Evolutionary conservation across 2,113 vertebrate genomes (phyloP).

Genomic region (Reinhardtius hippoglossoides): DNA sequence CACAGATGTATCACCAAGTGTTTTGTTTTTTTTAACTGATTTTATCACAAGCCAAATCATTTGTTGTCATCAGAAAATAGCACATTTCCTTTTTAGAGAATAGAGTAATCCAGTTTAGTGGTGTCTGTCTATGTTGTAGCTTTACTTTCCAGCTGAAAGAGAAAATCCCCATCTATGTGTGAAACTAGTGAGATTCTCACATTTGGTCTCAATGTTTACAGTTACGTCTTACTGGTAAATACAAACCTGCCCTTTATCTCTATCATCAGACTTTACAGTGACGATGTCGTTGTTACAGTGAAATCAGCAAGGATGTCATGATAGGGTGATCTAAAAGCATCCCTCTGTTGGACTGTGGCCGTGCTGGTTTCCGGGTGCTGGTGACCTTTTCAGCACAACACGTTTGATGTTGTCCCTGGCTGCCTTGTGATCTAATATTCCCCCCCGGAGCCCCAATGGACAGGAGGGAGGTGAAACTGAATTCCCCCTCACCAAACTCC

Average conservation of each 20-base stretch:
- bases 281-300: not conserved
- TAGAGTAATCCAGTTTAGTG: not conserved
- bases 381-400: conserved; percentile 55
- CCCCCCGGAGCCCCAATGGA: conserved; percentile 40
- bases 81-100: no score
- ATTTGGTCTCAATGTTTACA: not conserved
- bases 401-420: conserved; percentile 53
- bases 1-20: no score
- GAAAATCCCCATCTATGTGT: conserved; percentile 11
- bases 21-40: no score
- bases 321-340: conserved; percentile 17
- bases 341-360: conserved; percentile 13
- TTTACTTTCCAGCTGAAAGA: conserved; percentile 19
- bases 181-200: conserved; percentile 6
- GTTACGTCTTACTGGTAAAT: not conserved
- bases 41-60: no score
- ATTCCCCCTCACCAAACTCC: conserved; percentile 40
- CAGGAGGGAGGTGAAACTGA: conserved; percentile 48
- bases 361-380: conserved; percentile 3
- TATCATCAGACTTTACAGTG: not conserved
- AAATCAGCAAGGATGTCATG: conserved; percentile 11
- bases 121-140: not conserved
- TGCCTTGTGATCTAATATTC: conserved; percentile 54
- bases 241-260: conserved; percentile 9
- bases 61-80: no score